Conservation (phyloP, 2,113 vertebrate species). For the Psittacara wagleri region DNA sequence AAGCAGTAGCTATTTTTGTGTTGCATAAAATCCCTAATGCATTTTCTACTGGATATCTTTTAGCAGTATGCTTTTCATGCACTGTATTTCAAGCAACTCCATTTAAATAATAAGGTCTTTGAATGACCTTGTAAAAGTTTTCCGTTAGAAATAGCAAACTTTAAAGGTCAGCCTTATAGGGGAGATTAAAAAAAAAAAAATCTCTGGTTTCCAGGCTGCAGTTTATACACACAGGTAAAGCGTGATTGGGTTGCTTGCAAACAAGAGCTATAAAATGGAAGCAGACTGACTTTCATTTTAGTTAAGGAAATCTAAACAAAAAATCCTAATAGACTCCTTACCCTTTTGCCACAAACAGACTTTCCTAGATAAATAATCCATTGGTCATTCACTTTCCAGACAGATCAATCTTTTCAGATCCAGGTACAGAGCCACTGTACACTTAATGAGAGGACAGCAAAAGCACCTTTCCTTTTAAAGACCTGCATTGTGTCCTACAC, state of each 20-base stretch:
- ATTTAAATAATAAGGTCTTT: constrained; percentile 53
- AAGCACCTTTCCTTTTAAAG: neutral
- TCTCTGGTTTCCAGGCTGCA: neutral
- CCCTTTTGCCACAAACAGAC: neutral
- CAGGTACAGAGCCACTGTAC: accelerated
- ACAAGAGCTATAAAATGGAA: neutral
- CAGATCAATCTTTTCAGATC: neutral
- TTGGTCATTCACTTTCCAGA: neutral
- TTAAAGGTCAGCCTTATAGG: constrained; percentile 58
- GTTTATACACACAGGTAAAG: neutral
- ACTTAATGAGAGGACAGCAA: neutral
- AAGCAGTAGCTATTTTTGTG: neutral
- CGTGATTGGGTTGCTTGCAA: neutral
- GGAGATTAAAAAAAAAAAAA: neutral
- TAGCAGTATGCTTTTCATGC: neutral
- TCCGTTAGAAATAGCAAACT: constrained; percentile 47
- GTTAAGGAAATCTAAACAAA: neutral
- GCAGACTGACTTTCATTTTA: neutral
- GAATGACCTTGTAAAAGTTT: constrained; percentile 55
- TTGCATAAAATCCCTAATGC: constrained; percentile 19
- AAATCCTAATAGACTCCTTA: neutral
- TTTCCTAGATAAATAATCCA: neutral
- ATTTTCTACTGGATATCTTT: constrained; percentile 33
- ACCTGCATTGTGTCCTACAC: neutral
- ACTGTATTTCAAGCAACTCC: constrained; percentile 37